Percentiles rank a stretch among this genome's conserved stretches.
Conservation (phyloP, 2,113 vertebrate species). For the Callocephalon fimbriatum region DNA sequence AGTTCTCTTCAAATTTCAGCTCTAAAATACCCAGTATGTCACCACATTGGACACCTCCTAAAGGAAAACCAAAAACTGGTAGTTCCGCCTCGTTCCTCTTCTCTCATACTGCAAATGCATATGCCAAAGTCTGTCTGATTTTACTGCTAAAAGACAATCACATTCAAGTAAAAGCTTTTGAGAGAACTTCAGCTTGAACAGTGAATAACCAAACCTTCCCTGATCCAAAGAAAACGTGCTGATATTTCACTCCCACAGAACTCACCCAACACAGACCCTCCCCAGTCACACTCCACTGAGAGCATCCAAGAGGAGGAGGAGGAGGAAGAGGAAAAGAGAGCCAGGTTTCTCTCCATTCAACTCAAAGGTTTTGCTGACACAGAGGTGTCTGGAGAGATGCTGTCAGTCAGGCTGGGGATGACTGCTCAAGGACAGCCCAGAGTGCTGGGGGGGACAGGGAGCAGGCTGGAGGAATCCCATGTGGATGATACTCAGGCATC, state of each 20-base stretch:
- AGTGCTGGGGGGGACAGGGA: not conserved
- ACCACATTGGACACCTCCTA: not conserved
- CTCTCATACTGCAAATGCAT: not conserved
- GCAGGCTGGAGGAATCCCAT: not conserved
- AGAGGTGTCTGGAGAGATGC: not conserved
- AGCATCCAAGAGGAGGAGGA: not conserved
- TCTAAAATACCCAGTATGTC: conserved; percentile 2
- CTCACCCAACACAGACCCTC: not conserved
- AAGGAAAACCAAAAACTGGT: not conserved
- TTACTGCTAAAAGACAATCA: not conserved
- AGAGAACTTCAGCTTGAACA: not conserved
- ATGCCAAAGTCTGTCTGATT: not conserved
- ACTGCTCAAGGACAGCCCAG: not conserved
- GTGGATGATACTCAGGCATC: not conserved
- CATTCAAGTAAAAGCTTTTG: not conserved
- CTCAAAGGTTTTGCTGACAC: not conserved
- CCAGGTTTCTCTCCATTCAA: not conserved
- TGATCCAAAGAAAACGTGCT: not conserved
- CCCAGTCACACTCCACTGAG: not conserved
- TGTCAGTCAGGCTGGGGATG: not conserved
- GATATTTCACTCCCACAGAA: not conserved
- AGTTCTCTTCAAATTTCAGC: not conserved
- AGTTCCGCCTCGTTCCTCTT: not conserved
- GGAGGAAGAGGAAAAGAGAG: not conserved
- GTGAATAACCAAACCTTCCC: not conserved